Conservation (phyloP, 2,113 vertebrate species). For the Garra rufa region DNA sequence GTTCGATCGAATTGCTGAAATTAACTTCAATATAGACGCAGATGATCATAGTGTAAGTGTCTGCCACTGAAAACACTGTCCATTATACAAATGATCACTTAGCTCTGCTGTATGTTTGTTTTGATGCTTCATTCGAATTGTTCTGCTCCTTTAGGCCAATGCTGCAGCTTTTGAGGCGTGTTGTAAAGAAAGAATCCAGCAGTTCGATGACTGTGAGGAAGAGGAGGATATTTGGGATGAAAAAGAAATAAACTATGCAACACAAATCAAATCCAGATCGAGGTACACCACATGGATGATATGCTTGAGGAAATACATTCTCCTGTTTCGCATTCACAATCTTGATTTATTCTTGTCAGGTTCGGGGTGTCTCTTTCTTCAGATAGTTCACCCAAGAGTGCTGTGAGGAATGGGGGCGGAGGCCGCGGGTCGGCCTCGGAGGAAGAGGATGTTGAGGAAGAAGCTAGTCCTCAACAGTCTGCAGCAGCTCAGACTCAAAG, state of each 20-base stretch:
- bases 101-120: neutral
- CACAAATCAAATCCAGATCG: conserved; percentile 88
- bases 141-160: conserved; percentile 79
- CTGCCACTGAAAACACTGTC: neutral
- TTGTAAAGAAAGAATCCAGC: conserved; percentile 91
- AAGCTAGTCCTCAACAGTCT: conserved; percentile 63
- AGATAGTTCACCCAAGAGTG: conserved; percentile 79
- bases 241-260: conserved; percentile 86
- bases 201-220: conserved; percentile 91
- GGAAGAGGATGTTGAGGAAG: conserved; percentile 65
- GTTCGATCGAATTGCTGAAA: conserved; percentile 94
- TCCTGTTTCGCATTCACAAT: neutral
- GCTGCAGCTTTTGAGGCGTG: conserved; percentile 93
- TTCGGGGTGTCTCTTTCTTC: conserved; percentile 85
- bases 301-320: neutral
- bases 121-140: neutral
- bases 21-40: conserved; percentile 91
- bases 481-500: conserved; percentile 60
- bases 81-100: neutral
- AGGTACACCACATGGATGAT: conserved; percentile 71
- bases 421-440: conserved; percentile 74
- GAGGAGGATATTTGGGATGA: conserved; percentile 98
- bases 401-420: conserved; percentile 78
- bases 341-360: conserved; percentile 61
- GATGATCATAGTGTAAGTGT: conserved; percentile 93